Conservation (phyloP, 2,797 vertebrate genomes). For the Masticophis lateralis region DNA sequence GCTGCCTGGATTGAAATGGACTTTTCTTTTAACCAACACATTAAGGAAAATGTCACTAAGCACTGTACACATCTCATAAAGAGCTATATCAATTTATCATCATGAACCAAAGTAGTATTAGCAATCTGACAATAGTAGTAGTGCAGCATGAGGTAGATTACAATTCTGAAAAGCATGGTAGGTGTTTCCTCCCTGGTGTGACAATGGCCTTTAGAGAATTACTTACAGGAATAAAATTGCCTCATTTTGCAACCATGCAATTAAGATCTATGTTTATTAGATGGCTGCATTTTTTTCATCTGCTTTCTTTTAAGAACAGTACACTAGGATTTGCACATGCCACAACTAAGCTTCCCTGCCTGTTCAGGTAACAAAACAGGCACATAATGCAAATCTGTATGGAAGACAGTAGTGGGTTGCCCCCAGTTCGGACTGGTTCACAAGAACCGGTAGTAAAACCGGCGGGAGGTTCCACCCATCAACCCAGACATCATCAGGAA, state of each 20-base stretch:
- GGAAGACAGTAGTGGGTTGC: not conserved
- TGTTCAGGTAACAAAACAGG: not conserved
- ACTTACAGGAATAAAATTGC: conserved; percentile 19
- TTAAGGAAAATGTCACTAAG: not conserved
- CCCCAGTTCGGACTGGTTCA: no score
- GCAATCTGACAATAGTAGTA: not conserved
- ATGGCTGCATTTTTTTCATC: not conserved
- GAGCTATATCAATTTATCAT: not conserved
- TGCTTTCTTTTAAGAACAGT: not conserved
- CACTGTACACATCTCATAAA: not conserved
- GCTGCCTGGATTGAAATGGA: not conserved
- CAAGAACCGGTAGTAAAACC: no score
- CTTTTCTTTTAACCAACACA: not conserved
- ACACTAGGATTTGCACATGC: not conserved
- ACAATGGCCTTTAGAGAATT: not conserved
- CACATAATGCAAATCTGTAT: not conserved
- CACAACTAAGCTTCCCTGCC: not conserved
- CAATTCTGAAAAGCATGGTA: not conserved
- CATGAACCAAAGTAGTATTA: not conserved
- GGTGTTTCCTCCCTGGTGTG: not conserved
- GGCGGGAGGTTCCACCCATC: no score
- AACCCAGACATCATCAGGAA: no score
- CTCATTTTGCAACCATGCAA: not conserved
- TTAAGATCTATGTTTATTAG: not conserved
- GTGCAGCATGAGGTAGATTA: not conserved